Evolutionary conservation across 2,888 invertebrate species (phyloP), one percentile per base, ranked within the genome.

Genomic region (Hofmannophila pseudospretella): DNA sequence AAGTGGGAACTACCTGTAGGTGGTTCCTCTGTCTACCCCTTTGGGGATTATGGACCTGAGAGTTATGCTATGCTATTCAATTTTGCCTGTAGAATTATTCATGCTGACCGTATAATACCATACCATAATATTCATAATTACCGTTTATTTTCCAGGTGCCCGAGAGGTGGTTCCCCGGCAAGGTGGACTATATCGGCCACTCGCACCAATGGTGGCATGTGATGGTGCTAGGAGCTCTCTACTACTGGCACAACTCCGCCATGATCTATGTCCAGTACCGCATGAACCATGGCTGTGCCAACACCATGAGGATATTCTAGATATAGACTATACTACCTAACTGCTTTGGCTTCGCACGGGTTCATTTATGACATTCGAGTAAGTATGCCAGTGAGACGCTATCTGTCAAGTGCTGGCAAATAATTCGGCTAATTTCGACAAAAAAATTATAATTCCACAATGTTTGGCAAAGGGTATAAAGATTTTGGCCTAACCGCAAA

Each of bases 201-300:
- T 97, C 97, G 22, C 98, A 98, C 80, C 98, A 98, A 65, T 95
- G 96, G 94, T 98, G 98, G 98, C 98, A 98, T 73, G 86, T 96
- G 14, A 89, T 98, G 38, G 95, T 98, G 1, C 91, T 98, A 4
- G 88, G 91, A 0, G 96, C 97, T 0, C 91, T 98, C 32, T 94
- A 96, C 70, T 97, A 96, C 78, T 98, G 98, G 98, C 97, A 98
- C 74, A 94, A 94, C 69, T 79, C 95, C 2, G 96, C 94, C 34
- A 91, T 94, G 89, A 88, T 94, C 63, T 94, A 94, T 66, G 92
- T 94, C 7, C 93, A 94, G 68, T 94, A 93, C 68, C 80, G 94
- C 32, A 90, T 93, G 89, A 92, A 92, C 74, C 93, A 94, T 66
- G 93, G 93, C 42, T 94, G 94, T 67, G 89, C 91, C 0, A 90